Evolutionary conservation across 2,797 vertebrate genomes (phyloP).

Genomic region (Gambusia yucatana): DNA sequence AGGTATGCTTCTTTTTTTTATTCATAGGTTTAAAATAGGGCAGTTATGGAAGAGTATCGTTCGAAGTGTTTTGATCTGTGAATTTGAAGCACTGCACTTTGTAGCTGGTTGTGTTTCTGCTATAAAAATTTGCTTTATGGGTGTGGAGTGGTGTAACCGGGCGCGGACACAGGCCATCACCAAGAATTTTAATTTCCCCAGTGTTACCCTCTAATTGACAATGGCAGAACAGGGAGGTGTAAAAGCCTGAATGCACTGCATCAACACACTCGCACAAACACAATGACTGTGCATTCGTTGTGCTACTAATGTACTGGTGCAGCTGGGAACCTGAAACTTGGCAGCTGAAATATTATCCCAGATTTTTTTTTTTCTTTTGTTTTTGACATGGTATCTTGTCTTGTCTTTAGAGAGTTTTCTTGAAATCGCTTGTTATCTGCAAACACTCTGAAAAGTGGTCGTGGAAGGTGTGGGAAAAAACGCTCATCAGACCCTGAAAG

Average conservation of each 20-base stretch:
- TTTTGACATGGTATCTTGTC: not conserved
- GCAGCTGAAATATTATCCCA: slow-evolving; percentile 16
- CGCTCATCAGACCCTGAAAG: not conserved
- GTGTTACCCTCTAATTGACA: slow-evolving; percentile 54
- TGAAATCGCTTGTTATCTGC: slow-evolving; percentile 39
- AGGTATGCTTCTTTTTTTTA: not conserved
- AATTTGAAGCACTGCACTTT: not conserved
- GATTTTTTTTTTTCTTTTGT: slow-evolving; percentile 22
- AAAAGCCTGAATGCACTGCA: slow-evolving; percentile 25
- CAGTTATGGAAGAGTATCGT: not conserved
- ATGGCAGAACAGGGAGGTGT: slow-evolving; percentile 30
- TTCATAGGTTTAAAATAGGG: not conserved
- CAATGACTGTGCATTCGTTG: slow-evolving; percentile 35
- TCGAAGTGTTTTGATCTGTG: slow-evolving; percentile 2
- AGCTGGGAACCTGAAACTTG: slow-evolving; percentile 32
- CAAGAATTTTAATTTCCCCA: slow-evolving; percentile 70
- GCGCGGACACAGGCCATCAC: slow-evolving; percentile 50
- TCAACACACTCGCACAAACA: slow-evolving; percentile 14
- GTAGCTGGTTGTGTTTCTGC: slow-evolving; percentile 22
- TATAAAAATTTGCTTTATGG: slow-evolving; percentile 34
- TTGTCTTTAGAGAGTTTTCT: slow-evolving; percentile 20
- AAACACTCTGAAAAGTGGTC: slow-evolving; percentile 3
- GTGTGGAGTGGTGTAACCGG: slow-evolving; percentile 39
- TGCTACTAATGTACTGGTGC: slow-evolving; percentile 34
- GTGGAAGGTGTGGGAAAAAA: not conserved